Base-by-base conservation (phyloP, 2,113 vertebrate species). In the Ciconia maguari region DNA sequence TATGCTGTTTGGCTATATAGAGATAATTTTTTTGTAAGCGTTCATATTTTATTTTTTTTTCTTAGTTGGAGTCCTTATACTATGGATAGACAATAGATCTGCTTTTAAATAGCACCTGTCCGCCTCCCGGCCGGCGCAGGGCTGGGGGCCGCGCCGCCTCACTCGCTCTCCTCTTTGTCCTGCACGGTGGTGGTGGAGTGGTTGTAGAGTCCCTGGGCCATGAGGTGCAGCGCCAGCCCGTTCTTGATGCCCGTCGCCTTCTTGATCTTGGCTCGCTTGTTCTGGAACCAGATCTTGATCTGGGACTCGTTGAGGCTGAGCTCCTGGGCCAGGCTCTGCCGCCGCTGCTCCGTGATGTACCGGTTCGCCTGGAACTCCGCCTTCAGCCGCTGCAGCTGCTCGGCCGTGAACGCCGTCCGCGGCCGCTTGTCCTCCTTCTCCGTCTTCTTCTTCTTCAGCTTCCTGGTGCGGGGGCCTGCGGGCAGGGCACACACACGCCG, bases 141-240 rank as follows among this genome's bases (percentile, higher is more conserved):
- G 77, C 89, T 89, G 87, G 83, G 61, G 79, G 94, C 87, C 26
- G 93, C 77, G 66, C 38, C 77, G 82, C 89, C 75, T 93, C 60
- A 99, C 90, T 99, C 99, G 96, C 99, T 99, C 69, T 99, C 99
- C 97, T 99, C 99, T 98, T 99, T 99, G 96, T 99, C 99, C 98
- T 99, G 99, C 94, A 99, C 98, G 38, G 99, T 99, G 96, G 99
- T 99, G 54, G 99, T 99, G 68, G 99, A 99, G 94, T 99, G 99
- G 98, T 99, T 99, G 98, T 99, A 99, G 61, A 99, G 99, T 98
- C 99, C 99, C 93, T 99, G 99, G 20, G 99, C 99, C 99, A 99
- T 99, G 87, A 99, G 98, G 95, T 99, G 99, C 95, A 99, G 98
- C 46, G 99, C 99, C 96, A 99, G 98, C 88, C 98, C 98, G 97